Evolutionary conservation across 2,888 invertebrate genomes (phyloP).

Genomic region (Protophormia terraenovae): DNA sequence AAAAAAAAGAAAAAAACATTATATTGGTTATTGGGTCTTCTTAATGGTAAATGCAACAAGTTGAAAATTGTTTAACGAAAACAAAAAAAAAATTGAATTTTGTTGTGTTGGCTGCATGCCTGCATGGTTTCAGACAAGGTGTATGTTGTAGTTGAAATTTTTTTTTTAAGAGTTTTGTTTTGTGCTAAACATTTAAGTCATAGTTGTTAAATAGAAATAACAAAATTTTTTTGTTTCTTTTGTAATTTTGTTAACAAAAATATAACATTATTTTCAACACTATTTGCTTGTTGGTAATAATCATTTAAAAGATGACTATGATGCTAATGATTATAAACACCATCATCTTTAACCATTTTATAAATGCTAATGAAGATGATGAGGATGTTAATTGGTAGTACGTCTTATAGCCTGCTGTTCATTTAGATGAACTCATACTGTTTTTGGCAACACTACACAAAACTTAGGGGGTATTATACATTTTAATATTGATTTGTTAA

Average conservation of each 20-base stretch:
- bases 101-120: slow-evolving; percentile 37
- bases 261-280: slow-evolving; percentile 59
- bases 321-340: slow-evolving; percentile 7
- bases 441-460: background rate
- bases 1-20: slow-evolving; percentile 24
- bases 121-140: slow-evolving; percentile 21
- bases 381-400: slow-evolving; percentile 14
- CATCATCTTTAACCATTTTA: slow-evolving; percentile 14
- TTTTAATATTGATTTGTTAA: background rate
- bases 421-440: background rate
- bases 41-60: slow-evolving; percentile 27
- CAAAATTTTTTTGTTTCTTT: slow-evolving; percentile 24
- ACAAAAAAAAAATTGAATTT: background rate
- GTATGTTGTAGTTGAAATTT: slow-evolving; percentile 21
- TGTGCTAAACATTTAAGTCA: slow-evolving; percentile 23
- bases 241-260: slow-evolving; percentile 46
- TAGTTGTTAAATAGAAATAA: slow-evolving; percentile 54
- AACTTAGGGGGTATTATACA: background rate
- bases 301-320: background rate
- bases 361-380: slow-evolving; percentile 8
- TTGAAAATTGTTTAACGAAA: slow-evolving; percentile 1
- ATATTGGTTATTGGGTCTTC: slow-evolving; percentile 68
- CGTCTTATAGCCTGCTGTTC: background rate
- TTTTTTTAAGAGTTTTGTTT: background rate
- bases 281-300: slow-evolving; percentile 7